Evolutionary conservation across 1,140 invertebrate species (phyloP), one percentile per base, ranked within the genome.

Genomic region (Hylaeus anthracinus): DNA sequence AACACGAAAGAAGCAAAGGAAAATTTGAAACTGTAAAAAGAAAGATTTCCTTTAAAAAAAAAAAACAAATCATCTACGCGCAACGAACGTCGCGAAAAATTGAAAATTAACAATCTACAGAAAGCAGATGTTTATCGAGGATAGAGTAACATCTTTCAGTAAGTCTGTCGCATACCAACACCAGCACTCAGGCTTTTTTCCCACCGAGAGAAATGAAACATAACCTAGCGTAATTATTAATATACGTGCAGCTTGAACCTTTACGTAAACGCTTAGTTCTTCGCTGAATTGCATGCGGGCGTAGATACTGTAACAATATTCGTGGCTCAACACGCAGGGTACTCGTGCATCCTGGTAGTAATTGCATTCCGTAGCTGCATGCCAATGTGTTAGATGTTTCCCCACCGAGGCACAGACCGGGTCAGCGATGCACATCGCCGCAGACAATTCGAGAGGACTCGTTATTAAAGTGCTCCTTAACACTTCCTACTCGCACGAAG

Each of bases 311-410:
- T 71, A 77, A 60, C 74, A 10, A 72, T 72, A 79, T 64, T 72
- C 60, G 69, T 72, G 60, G 5, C n/a, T 48, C 45, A 45, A 64
- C 55, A 71, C 39, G 48, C 43, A 79, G 43, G 37, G 5, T 37
- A 70, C 43, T 70, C 5, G 37, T 63, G 75, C 77, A 73, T 72
- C 51, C 60, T 48, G 14, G 61, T 72, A 15, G 51, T 79, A 79
- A 79, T 79, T 79, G 77, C 77, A 79, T 79, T 79, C 70, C 70
- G 60, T 79, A 72, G 69, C 63, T 64, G 77, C 77, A 79, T 79
- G 77, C 61, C 61, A 65, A 73, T 79, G 61, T 65, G 70, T 79
- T 72, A 58, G 71, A 79, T 12, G 61, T 58, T 56, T 41, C 61
- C 70, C 45, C 56, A 39, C 26, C 45, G 5, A 72, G 43, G 64